phyloP scores from a whole-genome alignment of 1,140 invertebrate species.

The Drosophila varians region DNA sequence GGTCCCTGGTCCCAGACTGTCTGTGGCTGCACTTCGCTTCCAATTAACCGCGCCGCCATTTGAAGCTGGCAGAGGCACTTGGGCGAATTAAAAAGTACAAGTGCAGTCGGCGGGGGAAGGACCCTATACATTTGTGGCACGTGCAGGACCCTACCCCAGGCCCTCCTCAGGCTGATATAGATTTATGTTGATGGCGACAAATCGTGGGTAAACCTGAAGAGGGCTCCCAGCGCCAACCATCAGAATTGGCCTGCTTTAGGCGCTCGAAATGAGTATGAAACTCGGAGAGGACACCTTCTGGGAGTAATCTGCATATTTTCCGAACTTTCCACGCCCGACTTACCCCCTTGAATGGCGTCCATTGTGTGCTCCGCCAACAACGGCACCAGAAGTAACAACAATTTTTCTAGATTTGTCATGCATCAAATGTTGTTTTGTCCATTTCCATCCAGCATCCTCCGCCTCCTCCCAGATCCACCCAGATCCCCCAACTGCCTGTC shows the following conservation, averaged over 20 bases:
- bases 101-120: neutral
- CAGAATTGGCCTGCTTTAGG: neutral
- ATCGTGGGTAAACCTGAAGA: slow-evolving; percentile 26
- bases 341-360: slow-evolving; percentile 18
- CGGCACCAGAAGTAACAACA: slow-evolving; percentile 20
- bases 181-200: slow-evolving; percentile 54
- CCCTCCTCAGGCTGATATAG: slow-evolving; percentile 58
- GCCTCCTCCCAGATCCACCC: too few species aligned
- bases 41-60: slow-evolving; percentile 53
- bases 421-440: slow-evolving; percentile 57
- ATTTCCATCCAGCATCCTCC: slow-evolving; percentile 41
- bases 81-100: slow-evolving; percentile 36
- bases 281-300: neutral
- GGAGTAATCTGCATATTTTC: slow-evolving; percentile 16
- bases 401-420: slow-evolving; percentile 60
- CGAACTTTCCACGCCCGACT: slow-evolving; percentile 22
- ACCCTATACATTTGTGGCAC: slow-evolving; percentile 41
- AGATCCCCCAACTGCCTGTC: slow-evolving; percentile 37
- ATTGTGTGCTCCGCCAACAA: slow-evolving; percentile 21
- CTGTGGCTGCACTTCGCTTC: slow-evolving; percentile 48
- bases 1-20: slow-evolving; percentile 11
- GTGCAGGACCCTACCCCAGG: slow-evolving; percentile 32
- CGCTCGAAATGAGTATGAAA: neutral
- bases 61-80: slow-evolving; percentile 20
- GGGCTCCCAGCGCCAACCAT: slow-evolving; percentile 15